These are phyloP conservation scores for Cheiracanthium punctorium DNA, from an alignment of 2,888 invertebrate species.

Conservation along the genomic window DNA sequence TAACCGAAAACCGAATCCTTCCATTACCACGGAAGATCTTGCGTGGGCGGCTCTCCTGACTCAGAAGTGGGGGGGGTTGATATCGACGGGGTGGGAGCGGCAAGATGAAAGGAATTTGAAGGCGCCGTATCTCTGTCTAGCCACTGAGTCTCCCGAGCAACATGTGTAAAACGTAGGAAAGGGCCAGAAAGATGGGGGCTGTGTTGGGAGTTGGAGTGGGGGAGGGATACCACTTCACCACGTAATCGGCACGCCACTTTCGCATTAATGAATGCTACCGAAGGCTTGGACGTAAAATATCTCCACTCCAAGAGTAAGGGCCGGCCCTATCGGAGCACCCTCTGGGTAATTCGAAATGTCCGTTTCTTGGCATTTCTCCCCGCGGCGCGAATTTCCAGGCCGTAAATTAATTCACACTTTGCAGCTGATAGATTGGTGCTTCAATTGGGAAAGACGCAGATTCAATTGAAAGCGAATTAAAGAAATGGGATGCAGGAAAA, in stretches of 20 bases:
- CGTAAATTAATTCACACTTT: background rate
- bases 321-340: background rate
- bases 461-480: background rate
- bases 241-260: slow-evolving; percentile 11
- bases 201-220: background rate
- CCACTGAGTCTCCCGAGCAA: slow-evolving; percentile 44
- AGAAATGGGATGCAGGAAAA: background rate
- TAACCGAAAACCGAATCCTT: background rate
- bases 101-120: slow-evolving; percentile 33
- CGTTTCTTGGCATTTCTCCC: background rate
- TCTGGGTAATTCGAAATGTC: background rate
- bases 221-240: background rate
- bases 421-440: background rate
- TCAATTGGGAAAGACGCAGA: background rate
- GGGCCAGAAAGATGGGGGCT: background rate
- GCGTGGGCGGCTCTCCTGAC: background rate
- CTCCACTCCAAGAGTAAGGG: background rate
- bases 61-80: slow-evolving; percentile 5
- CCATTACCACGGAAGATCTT: background rate
- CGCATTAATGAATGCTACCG: slow-evolving; percentile 22
- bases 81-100: background rate
- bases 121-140: slow-evolving; percentile 38
- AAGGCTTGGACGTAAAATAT: background rate
- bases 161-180: slow-evolving; percentile 27
- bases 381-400: background rate